Base-by-base conservation (phyloP, 2,888 invertebrate genomes). In the Hirtodrosophila histrioides region DNA sequence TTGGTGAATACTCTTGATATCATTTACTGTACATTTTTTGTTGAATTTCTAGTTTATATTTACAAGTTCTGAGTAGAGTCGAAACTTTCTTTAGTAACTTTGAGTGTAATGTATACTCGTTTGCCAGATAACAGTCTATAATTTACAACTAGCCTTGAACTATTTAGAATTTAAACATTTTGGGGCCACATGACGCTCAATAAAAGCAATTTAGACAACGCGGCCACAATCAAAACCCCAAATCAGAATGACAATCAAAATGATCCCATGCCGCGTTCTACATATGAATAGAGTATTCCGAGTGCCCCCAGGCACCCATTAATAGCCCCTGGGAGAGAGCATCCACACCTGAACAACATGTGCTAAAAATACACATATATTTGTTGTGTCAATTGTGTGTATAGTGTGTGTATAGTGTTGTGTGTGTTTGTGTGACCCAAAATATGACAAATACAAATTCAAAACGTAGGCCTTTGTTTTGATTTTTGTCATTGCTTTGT, bases 341-440 rank as follows among this genome's bases (percentile, higher is more conserved):
- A 60, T 56, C 54, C 43, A 60, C 78, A 81, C 78, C 78, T 82
- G 78, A 82, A 78, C 56, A 48, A 43, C n/a, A n/a, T n/a, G 58
- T 45, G 75, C 82, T 78, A 82, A 78, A 85, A 85, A 82, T 85
- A 73, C 60, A 31, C 7, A 31, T 36, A 54, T 46, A 51, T 39
- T 45, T 58, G 24, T 40, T 29, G 31, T 50, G 46, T 43, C 9
- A 31, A 12, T 12, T 29, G 24, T 17, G 41, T 10, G 33, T 29
- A n/a, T n/a, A n/a, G 41, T 33, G 10, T 49, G 37, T 54, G 36
- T 27, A 6, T 27, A 3, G 1, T 27, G 27, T 48, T 39, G 46
- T 39, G 51, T 45, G 51, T 40, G 55, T n/a, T n/a, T 46, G 48
- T 62, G 67, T 64, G 79, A 72, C 72, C 79, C 77, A 57, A 79